A percentile compares a stretch with the other conserved stretches of the same genome.
Evolutionary conservation across 1,140 invertebrate genomes (phyloP).

Genomic region (Euwallacea fornicatus): DNA sequence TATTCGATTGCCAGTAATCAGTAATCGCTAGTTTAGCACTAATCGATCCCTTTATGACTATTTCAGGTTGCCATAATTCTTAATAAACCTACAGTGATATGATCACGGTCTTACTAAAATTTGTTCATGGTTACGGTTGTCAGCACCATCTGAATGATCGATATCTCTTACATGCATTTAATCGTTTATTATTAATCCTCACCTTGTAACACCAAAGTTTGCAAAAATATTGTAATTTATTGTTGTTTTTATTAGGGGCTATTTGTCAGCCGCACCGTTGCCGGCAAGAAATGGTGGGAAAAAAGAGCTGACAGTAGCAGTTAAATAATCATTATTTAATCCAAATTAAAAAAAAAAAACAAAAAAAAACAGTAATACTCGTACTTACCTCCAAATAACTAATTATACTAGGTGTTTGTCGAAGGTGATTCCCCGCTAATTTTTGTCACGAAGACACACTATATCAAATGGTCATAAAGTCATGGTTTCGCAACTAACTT

Average conservation of each 20-base stretch:
- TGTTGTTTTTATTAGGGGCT: slow-evolving; percentile 20
- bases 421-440: too few relatives aligned
- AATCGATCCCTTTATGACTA: slow-evolving; percentile 25
- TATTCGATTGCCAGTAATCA: slow-evolving; percentile 12
- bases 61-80: slow-evolving; percentile 31
- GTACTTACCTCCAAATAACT: too few relatives aligned
- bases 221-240: neutral
- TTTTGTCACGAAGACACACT: too few relatives aligned
- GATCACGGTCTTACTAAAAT: slow-evolving; percentile 23
- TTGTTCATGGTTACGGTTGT: slow-evolving; percentile 4
- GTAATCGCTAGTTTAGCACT: slow-evolving; percentile 6
- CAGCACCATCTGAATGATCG: neutral
- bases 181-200: too few relatives aligned
- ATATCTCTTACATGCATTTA: too few relatives aligned
- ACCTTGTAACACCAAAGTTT: too few relatives aligned
- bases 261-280: slow-evolving; percentile 31
- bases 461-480: too few relatives aligned
- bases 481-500: too few relatives aligned
- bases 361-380: too few relatives aligned
- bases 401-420: too few relatives aligned
- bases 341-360: too few relatives aligned
- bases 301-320: slow-evolving; percentile 14
- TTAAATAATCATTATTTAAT: neutral
- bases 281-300: slow-evolving; percentile 34
- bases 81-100: slow-evolving; percentile 22